These are phyloP conservation scores for Hystrix brachyura DNA, from an alignment of 2,113 vertebrate genomes.

Conservation along the genomic window DNA sequence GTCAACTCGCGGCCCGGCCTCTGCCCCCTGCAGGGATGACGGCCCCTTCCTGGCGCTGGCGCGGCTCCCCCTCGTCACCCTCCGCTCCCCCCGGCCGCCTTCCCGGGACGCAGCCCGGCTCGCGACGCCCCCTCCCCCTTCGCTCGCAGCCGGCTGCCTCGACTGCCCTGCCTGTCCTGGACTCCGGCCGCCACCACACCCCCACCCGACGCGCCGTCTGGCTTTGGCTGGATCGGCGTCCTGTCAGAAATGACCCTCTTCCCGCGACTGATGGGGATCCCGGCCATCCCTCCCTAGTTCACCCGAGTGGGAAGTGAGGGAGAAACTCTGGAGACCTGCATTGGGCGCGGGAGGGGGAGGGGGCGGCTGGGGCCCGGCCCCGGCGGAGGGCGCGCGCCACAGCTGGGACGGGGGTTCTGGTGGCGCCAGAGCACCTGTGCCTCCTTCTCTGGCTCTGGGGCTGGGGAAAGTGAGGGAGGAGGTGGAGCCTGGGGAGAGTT, in stretches of 20 bases:
- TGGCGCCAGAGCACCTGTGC: slow-evolving; percentile 73
- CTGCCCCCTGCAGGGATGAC: slow-evolving; percentile 47
- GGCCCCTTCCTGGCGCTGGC: slow-evolving; percentile 53
- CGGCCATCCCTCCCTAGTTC: slow-evolving; percentile 55
- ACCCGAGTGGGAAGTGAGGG: slow-evolving; percentile 69
- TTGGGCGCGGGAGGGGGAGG: slow-evolving; percentile 53
- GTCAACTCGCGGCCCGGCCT: slow-evolving; percentile 55
- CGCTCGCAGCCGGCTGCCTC: background rate
- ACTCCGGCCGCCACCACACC: slow-evolving; percentile 58
- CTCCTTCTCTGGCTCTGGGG: slow-evolving; percentile 60
- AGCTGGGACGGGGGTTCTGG: slow-evolving; percentile 59
- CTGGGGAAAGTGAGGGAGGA: slow-evolving; percentile 67
- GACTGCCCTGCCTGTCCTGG: background rate
- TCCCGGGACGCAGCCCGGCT: background rate
- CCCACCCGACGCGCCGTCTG: background rate
- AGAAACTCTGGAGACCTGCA: slow-evolving; percentile 77
- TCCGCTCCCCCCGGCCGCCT: background rate
- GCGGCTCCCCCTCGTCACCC: slow-evolving; percentile 10
- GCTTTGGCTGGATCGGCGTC: slow-evolving; percentile 35
- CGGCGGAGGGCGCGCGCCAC: background rate
- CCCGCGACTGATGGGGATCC: background rate
- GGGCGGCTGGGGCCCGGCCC: background rate
- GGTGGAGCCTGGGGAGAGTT: slow-evolving; percentile 54
- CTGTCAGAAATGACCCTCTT: slow-evolving; percentile 61
- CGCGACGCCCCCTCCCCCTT: background rate